Conservation (phyloP, 2,113 vertebrate species). For the Carassius gibelio region DNA sequence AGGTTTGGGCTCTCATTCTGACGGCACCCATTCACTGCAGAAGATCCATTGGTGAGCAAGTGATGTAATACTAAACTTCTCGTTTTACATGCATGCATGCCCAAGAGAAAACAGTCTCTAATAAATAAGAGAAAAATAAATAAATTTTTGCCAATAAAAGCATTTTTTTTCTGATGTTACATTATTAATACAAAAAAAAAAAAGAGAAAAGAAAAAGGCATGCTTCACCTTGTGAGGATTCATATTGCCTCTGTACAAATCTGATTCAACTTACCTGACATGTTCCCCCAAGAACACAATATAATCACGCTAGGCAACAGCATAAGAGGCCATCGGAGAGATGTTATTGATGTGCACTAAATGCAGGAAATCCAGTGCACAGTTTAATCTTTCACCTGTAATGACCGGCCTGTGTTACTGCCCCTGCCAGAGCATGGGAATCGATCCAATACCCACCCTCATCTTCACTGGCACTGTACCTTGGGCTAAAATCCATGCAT, state of each 20-base stretch:
- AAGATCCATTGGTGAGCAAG: not conserved
- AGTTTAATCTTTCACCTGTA: constrained; percentile 42
- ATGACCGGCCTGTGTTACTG: constrained; percentile 12
- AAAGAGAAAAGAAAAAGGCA: not conserved
- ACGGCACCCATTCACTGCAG: not conserved
- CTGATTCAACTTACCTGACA: not conserved
- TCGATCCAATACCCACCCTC: not conserved
- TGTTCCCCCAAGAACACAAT: not conserved
- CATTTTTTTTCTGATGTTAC: not conserved
- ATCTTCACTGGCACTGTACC: not conserved
- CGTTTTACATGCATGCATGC: not conserved
- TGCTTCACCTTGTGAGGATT: constrained; percentile 19
- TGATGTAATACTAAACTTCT: not conserved
- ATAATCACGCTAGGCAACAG: constrained; percentile 15
- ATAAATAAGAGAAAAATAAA: too few relatives aligned
- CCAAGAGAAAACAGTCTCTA: not conserved
- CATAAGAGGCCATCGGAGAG: constrained; percentile 9
- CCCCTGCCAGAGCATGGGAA: not conserved
- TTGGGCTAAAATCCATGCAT: not conserved
- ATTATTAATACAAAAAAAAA: not conserved
- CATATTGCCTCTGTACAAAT: constrained; percentile 3
- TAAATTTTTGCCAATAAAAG: not conserved
- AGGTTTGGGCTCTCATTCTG: too few relatives aligned
- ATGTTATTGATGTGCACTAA: constrained; percentile 13
- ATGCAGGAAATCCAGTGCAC: not conserved